Base-by-base conservation (phyloP, 2,888 invertebrate genomes). In the Malthinus flaveolus region DNA sequence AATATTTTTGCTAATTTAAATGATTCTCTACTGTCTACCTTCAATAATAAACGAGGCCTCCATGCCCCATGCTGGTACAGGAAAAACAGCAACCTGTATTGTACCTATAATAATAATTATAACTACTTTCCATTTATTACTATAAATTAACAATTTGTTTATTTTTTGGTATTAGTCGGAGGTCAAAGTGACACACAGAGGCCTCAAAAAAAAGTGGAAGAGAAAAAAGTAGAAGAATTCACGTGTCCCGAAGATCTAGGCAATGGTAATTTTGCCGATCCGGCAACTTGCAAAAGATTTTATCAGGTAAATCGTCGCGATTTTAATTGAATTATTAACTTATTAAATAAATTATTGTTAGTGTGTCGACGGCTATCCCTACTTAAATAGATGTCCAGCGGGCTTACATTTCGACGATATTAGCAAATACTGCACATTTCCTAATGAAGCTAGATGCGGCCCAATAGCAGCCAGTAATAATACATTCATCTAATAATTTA, bases 321-420 rank as follows among this genome's bases (percentile, higher is more conserved):
- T 42, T 9, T 42, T 33, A n/a, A 42, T 10, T 15, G 9, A 11
- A 12, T 7, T 9, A 15, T 42, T 39, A 39, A 11, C 11, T 39
- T 9, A 39, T 23, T 49, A 49, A 35, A 10, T 1, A 49, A 49
- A 13, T 36, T 32, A 32, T n/a, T 10, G 7, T 47, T 79, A 94
- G 93, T 95, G 95, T 77, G 94, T 94, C 51, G 93, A 94, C 79
- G 91, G 91, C 59, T 92, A 84, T 74, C 93, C 95, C 1, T 95
- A 95, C 76, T 70, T 90, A 71, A 93, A 92, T 78, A 85, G 92
- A 73, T 95, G 95, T 77, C 95, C 95, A 8, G 92, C 94, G 1
- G 92, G 93, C 55, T 82, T 95, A 48, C 91, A 90, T 78, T 95
- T 95, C 75, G 95, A 95, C 76, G 95, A 95, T 73, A 86, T 92